A percentile compares a stretch with the other conserved stretches of the same genome.
Conservation (phyloP, 2,113 vertebrate species). For the Lepidothrix coronata region DNA sequence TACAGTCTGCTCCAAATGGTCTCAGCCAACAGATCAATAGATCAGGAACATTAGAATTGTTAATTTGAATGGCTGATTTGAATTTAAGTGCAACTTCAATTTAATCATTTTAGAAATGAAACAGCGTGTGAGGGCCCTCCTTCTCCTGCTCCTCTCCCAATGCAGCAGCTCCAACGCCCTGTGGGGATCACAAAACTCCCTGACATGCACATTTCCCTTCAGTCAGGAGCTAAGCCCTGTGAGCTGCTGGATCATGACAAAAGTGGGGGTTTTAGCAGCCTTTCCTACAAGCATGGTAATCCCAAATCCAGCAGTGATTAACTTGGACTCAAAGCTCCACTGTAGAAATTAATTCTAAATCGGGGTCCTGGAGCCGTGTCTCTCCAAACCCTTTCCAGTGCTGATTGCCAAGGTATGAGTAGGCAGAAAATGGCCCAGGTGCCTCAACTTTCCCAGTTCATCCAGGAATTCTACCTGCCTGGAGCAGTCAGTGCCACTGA, state of each 20-base stretch:
- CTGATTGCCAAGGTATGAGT: neutral
- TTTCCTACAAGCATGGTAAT: slow-evolving; percentile 48
- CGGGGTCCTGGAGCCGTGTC: slow-evolving; percentile 18
- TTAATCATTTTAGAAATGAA: slow-evolving; percentile 52
- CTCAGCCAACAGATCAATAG: slow-evolving; percentile 63
- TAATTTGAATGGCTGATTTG: slow-evolving; percentile 65
- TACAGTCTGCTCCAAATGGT: slow-evolving; percentile 56
- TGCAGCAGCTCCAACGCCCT: neutral
- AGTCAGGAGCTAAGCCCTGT: slow-evolving; percentile 27
- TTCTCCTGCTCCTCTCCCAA: neutral
- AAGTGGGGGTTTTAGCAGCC: slow-evolving; percentile 42
- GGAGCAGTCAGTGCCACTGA: neutral
- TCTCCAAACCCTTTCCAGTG: slow-evolving; percentile 16
- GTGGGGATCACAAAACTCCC: neutral
- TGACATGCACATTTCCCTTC: slow-evolving; percentile 43
- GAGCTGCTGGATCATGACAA: slow-evolving; percentile 52
- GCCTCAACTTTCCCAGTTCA: neutral
- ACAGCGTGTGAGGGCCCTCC: neutral
- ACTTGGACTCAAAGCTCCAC: slow-evolving; percentile 38
- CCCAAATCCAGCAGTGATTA: slow-evolving; percentile 62
- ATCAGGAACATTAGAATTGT: slow-evolving; percentile 66
- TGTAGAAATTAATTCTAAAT: slow-evolving; percentile 57
- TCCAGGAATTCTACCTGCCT: neutral
- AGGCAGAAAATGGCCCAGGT: neutral
- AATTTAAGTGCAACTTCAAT: slow-evolving; percentile 67